phyloP scores from a whole-genome alignment of 2,113 vertebrate genomes.

The Elephantulus edwardii region DNA sequence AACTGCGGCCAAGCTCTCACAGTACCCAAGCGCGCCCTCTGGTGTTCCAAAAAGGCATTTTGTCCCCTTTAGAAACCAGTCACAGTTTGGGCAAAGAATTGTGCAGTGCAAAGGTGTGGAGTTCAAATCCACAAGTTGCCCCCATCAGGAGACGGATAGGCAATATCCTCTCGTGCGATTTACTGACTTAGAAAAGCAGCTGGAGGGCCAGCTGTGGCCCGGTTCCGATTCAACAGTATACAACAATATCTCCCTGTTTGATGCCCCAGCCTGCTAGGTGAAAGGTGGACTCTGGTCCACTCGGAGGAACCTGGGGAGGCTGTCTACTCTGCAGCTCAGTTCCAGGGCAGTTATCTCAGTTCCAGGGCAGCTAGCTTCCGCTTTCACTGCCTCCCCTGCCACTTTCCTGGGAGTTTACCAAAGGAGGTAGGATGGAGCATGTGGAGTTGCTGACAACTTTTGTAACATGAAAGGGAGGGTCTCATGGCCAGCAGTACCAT shows the following conservation, averaged over 20 bases:
- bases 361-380: too few species aligned
- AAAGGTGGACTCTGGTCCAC: background rate
- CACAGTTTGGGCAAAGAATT: background rate
- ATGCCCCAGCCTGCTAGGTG: background rate
- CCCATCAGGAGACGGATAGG: too few species aligned
- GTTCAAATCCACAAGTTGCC: too few species aligned
- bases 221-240: too few species aligned
- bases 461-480: background rate
- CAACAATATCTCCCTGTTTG: background rate
- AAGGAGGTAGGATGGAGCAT: background rate
- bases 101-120: too few species aligned
- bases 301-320: background rate
- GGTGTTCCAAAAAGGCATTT: background rate
- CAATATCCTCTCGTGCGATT: too few species aligned
- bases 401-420: background rate
- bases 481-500: background rate
- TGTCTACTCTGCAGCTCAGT: background rate
- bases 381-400: too few species aligned
- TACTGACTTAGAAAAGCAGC: too few species aligned
- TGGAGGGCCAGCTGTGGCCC: too few species aligned
- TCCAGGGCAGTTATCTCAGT: background rate
- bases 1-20: background rate
- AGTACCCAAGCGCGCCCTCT: conserved; percentile 44
- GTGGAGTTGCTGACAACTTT: background rate
- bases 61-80: background rate